Evolutionary conservation across 2,797 vertebrate genomes (phyloP).

Genomic region (Phataginus tricuspis): DNA sequence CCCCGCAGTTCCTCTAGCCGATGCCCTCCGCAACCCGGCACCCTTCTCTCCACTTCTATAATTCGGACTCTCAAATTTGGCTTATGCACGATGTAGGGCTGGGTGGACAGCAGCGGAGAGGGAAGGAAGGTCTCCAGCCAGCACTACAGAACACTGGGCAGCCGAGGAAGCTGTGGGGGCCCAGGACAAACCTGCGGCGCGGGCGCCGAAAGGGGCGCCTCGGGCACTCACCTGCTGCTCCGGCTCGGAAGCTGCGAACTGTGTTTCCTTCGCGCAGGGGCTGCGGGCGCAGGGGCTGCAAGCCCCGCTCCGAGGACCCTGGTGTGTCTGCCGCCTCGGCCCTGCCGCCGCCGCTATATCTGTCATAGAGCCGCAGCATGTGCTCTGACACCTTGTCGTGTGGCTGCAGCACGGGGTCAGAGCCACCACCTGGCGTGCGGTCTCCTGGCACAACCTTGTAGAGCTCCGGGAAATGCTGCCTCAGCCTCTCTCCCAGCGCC

Average conservation of each 20-base stretch:
- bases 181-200: too few relatives aligned
- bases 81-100: neutral
- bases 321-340: neutral
- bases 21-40: too few relatives aligned
- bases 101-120: neutral
- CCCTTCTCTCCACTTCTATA: neutral
- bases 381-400: conserved; percentile 93
- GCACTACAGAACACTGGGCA: accelerated
- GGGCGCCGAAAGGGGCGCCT: neutral
- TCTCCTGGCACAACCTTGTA: conserved; percentile 33
- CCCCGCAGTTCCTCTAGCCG: neutral
- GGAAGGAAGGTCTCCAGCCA: neutral
- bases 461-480: neutral
- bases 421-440: neutral
- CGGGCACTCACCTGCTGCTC: conserved; percentile 82
- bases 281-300: neutral
- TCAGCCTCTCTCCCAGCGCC: conserved; percentile 85
- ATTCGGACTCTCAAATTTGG: neutral
- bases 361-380: conserved; percentile 94
- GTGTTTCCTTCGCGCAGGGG: conserved; percentile 92
- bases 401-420: conserved; percentile 42
- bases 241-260: conserved; percentile 90
- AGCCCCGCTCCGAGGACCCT: neutral
- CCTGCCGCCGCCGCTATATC: conserved; percentile 88
- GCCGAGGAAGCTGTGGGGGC: neutral